Evolutionary conservation across 1,140 invertebrate species (phyloP).

Genomic region (Euura saliciscinereae): DNA sequence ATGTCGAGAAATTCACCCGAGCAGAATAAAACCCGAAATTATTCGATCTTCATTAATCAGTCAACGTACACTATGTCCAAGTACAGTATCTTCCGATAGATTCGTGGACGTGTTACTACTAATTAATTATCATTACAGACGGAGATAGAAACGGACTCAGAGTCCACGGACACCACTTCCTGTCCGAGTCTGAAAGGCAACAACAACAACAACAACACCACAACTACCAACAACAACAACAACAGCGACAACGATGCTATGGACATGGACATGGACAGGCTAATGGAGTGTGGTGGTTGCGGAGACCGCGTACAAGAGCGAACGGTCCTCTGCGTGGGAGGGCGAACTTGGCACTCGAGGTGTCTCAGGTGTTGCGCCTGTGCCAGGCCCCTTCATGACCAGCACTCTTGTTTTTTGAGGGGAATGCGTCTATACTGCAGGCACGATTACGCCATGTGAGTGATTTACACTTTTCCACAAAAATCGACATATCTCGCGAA

Average conservation of each 20-base stretch:
- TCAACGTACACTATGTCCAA: too few relatives aligned
- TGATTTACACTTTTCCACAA: slow-evolving; percentile 13
- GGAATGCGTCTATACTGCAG: slow-evolving; percentile 55
- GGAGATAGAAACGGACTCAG: slow-evolving; percentile 38
- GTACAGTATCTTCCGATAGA: too few relatives aligned
- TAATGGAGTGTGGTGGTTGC: neutral
- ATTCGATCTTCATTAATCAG: too few relatives aligned
- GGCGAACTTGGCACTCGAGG: neutral
- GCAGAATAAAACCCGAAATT: too few relatives aligned
- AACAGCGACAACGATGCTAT: slow-evolving; percentile 33
- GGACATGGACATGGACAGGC: slow-evolving; percentile 45
- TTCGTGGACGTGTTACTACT: too few relatives aligned
- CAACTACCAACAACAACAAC: slow-evolving; percentile 22
- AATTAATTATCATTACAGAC: slow-evolving; percentile 30
- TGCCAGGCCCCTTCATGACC: slow-evolving; percentile 52
- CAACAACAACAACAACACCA: slow-evolving; percentile 20
- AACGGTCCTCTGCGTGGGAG: neutral
- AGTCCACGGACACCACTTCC: slow-evolving; percentile 29
- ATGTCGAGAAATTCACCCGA: too few relatives aligned
- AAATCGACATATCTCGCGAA: too few relatives aligned
- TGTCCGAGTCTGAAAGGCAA: slow-evolving; percentile 29
- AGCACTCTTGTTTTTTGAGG: slow-evolving; percentile 56
- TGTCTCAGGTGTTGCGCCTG: slow-evolving; percentile 2
- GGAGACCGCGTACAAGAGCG: neutral
- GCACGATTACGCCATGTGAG: slow-evolving; percentile 57